phyloP scores from a whole-genome alignment of 2,888 invertebrate species.

The Nebria brevicollis region DNA sequence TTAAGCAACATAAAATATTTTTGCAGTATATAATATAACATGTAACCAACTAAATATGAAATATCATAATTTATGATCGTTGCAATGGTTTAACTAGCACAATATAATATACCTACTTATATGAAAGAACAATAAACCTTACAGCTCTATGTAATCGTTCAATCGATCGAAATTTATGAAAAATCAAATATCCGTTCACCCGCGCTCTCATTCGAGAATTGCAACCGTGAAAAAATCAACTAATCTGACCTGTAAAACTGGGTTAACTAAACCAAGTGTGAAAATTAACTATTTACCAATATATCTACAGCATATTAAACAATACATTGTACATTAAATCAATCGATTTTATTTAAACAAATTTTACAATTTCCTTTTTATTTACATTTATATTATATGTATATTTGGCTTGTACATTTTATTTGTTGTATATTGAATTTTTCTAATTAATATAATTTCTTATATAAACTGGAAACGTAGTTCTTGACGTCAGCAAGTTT shows the following conservation, averaged over 20 bases:
- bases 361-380: too few species aligned
- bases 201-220: constrained; percentile 9
- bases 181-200: constrained; percentile 13
- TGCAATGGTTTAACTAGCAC: background rate
- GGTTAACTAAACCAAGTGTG: constrained; percentile 18
- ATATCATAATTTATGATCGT: constrained; percentile 1
- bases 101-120: constrained; percentile 7
- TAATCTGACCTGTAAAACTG: constrained; percentile 22
- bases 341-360: background rate
- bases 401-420: background rate
- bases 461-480: too few species aligned
- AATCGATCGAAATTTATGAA: constrained; percentile 14
- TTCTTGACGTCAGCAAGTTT: too few species aligned
- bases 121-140: constrained; percentile 21
- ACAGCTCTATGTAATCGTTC: constrained; percentile 18
- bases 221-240: constrained; percentile 5
- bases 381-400: background rate
- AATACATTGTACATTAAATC: background rate
- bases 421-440: background rate
- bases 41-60: constrained; percentile 13
- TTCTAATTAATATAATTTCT: background rate
- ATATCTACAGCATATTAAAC: background rate
- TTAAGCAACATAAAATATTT: background rate
- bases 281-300: constrained; percentile 15
- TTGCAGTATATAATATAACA: background rate